phyloP scores from a whole-genome alignment of 2,888 invertebrate species.

The Philereme vetulata region DNA sequence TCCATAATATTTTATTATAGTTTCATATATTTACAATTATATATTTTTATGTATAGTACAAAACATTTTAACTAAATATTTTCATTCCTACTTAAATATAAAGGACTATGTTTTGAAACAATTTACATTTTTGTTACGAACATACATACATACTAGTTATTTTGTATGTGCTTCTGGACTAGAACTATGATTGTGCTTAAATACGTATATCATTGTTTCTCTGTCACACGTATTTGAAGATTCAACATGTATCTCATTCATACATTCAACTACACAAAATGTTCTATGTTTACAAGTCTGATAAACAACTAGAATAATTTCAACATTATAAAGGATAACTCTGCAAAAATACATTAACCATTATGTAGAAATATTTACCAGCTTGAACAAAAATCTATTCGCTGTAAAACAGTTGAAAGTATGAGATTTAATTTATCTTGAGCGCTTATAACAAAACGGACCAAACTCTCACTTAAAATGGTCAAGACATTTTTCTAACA shows the following conservation, averaged over 20 bases:
- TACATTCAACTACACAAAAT: constrained; percentile 2
- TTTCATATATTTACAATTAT: constrained; percentile 53
- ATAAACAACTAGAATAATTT: not conserved
- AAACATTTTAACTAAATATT: constrained; percentile 72
- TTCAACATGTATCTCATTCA: constrained; percentile 6
- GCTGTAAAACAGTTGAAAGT: not conserved
- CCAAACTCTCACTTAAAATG: not conserved
- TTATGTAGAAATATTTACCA: not conserved
- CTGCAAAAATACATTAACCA: not conserved
- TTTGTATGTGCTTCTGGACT: constrained; percentile 51
- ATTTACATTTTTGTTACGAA: constrained; percentile 31
- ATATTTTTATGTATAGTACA: constrained; percentile 61
- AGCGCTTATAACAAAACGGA: not conserved
- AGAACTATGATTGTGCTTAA: constrained; percentile 53
- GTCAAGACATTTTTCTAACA: not conserved
- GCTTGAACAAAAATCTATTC: not conserved
- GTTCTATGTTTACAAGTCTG: not conserved
- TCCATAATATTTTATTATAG: constrained; percentile 37
- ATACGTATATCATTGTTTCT: constrained; percentile 40
- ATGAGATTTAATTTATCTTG: not conserved
- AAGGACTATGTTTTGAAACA: constrained; percentile 40
- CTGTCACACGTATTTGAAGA: constrained; percentile 35
- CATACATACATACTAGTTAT: constrained; percentile 35
- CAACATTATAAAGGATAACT: not conserved
- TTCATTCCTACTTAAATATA: constrained; percentile 46